Evolutionary conservation across 2,797 vertebrate genomes (phyloP).

Genomic region (Selene dorsalis): DNA sequence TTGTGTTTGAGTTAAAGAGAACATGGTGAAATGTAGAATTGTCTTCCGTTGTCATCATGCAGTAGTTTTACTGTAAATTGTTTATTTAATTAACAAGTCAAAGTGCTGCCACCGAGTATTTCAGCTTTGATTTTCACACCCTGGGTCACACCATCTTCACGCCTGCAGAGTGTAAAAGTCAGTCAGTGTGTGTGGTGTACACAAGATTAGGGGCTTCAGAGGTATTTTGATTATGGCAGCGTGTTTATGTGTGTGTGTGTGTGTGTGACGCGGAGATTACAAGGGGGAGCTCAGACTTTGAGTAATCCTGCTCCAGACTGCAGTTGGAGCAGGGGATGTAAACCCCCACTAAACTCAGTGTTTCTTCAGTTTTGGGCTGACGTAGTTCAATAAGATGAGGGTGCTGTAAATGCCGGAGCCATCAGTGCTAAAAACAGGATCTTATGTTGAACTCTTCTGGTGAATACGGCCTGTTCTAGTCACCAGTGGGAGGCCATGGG

Average conservation of each 20-base stretch:
- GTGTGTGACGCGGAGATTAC: slow-evolving; percentile 71
- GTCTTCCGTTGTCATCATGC: not conserved
- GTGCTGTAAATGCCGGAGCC: not conserved
- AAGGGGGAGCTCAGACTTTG: slow-evolving; percentile 72
- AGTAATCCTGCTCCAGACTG: slow-evolving; percentile 77
- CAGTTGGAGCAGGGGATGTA: slow-evolving; percentile 47
- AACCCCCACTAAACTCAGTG: slow-evolving; percentile 28
- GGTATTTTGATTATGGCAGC: slow-evolving; percentile 49
- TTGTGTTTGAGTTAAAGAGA: not conserved
- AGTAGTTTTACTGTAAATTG: not conserved
- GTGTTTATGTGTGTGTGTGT: slow-evolving; percentile 50
- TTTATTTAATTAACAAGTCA: not conserved
- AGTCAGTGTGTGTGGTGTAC: slow-evolving; percentile 61
- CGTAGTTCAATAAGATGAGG: fast-evolving
- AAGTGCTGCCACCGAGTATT: not conserved
- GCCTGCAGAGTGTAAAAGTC: slow-evolving; percentile 10
- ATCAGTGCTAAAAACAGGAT: not conserved
- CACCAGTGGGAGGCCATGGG: not conserved
- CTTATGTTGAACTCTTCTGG: not conserved
- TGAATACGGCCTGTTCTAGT: not conserved
- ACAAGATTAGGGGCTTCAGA: slow-evolving; percentile 67
- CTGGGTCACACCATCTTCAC: slow-evolving; percentile 16
- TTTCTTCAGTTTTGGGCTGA: slow-evolving; percentile 18
- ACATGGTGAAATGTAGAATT: not conserved
- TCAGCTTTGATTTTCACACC: not conserved